Conservation (phyloP, 2,888 invertebrate genomes). For the Eudasyphora cyanicolor region DNA sequence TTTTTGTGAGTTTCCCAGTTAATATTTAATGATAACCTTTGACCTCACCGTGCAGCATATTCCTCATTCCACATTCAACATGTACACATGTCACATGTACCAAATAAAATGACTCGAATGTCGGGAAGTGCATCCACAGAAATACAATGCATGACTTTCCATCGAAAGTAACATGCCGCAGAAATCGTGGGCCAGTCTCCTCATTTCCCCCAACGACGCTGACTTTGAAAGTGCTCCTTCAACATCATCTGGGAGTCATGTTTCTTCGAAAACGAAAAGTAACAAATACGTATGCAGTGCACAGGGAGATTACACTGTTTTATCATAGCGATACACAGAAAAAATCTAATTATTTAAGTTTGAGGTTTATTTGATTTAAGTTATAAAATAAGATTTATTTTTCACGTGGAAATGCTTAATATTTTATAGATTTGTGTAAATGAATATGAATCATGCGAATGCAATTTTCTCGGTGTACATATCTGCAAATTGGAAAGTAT, state of each 20-base stretch:
- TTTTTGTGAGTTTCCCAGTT: slow-evolving; percentile 35
- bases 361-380: too few species aligned
- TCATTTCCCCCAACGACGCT: background rate
- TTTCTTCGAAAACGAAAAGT: slow-evolving; percentile 4
- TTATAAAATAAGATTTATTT: too few species aligned
- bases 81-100: slow-evolving; percentile 26
- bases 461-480: too few species aligned
- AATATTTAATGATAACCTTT: slow-evolving; percentile 49
- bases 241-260: slow-evolving; percentile 50
- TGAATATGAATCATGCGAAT: too few species aligned
- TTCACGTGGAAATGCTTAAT: too few species aligned
- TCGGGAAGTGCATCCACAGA: slow-evolving; percentile 1
- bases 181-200: background rate
- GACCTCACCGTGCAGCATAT: slow-evolving; percentile 37
- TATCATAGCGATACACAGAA: too few species aligned
- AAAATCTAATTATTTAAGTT: too few species aligned
- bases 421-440: too few species aligned
- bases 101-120: background rate
- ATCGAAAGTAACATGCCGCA: slow-evolving; percentile 9
- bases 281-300: background rate
- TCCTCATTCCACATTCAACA: slow-evolving; percentile 43
- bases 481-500: too few species aligned
- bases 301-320: too few species aligned
- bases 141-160: background rate
- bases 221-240: slow-evolving; percentile 26